Evolutionary conservation across 2,888 invertebrate genomes (phyloP), one percentile per base, ranked within the genome.

Genomic region (Creontiades dilutus): DNA sequence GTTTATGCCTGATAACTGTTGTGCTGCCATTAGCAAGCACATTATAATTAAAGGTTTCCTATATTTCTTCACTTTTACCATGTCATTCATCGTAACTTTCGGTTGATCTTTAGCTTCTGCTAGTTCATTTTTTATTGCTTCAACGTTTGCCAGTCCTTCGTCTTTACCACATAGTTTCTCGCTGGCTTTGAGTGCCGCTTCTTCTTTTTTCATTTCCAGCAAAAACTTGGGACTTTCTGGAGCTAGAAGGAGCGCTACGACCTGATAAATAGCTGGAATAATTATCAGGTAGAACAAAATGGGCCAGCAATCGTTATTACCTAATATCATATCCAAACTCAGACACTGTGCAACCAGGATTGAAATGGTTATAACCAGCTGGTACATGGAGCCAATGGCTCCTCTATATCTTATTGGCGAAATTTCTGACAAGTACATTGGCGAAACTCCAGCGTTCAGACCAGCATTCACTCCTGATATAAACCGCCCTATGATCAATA

Each of bases 1-100:
- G 93, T 98, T 98, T 93, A 98, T 97, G 4, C 98, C 98, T 12
- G 97, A 97, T 47, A 98, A 94, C 93, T 98, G 98, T 93, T 98
- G 98, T 0, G 97, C 96, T 0, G 98, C 93, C 97, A 98, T 98
- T 92, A 98, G 95, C 92, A 96, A 95, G 48, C 97, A 94, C n/a
- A 97, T 95, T 91, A 98, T 97, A 68, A 96, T 93, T 16, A 98
- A 94, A 0, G 98, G 98, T 92, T 96, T 96, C 0, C 97, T 94
- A 0, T 98, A 94, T 76, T 95, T 94, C 0, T 95, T 94, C 93
- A 96, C 96, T 16, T 94, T 93, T 90, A 97, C 93, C 92, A 98
- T 93, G 92, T 97, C 97, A 12, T 94, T 94, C 0, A 97, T 93
- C 0, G 96, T 96, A 48, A 97, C 96, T 93, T 95, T 96, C 4